A percentile compares a stretch with the other conserved stretches of the same genome.
Conservation (phyloP, 2,113 vertebrate genomes). For the Dinomys branickii region DNA sequence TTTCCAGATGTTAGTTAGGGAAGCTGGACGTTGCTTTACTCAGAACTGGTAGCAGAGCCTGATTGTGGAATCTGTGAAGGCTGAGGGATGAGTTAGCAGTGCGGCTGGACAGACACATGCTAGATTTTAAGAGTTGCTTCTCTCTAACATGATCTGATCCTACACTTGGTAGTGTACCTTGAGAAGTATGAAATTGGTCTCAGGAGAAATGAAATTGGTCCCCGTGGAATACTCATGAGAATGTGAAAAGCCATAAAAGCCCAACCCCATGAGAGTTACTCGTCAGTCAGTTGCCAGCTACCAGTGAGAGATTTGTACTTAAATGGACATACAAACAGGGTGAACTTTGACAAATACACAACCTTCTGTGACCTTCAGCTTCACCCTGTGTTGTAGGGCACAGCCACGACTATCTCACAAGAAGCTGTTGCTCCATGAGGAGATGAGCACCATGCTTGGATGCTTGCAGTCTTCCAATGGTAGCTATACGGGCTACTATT, state of each 20-base stretch:
- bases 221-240: neutral
- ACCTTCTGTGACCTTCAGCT: neutral
- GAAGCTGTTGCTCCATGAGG: neutral
- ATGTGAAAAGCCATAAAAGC: neutral
- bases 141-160: neutral
- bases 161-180: neutral
- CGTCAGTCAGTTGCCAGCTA: neutral
- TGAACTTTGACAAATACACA: neutral
- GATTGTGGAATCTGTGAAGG: neutral
- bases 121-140: neutral
- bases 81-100: neutral
- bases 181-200: neutral
- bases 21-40: neutral
- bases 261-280: neutral
- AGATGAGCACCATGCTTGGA: fast-evolving
- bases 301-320: neutral
- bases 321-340: neutral
- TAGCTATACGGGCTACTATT: neutral
- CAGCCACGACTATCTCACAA: neutral
- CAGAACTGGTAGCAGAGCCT: neutral
- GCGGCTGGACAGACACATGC: neutral
- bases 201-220: neutral
- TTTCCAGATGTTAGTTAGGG: neutral
- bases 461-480: neutral
- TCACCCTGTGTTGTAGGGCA: neutral